Percentiles rank a stretch among this genome's conserved stretches.
Evolutionary conservation across 2,113 vertebrate species (phyloP).

Genomic region (Aythya baeri): DNA sequence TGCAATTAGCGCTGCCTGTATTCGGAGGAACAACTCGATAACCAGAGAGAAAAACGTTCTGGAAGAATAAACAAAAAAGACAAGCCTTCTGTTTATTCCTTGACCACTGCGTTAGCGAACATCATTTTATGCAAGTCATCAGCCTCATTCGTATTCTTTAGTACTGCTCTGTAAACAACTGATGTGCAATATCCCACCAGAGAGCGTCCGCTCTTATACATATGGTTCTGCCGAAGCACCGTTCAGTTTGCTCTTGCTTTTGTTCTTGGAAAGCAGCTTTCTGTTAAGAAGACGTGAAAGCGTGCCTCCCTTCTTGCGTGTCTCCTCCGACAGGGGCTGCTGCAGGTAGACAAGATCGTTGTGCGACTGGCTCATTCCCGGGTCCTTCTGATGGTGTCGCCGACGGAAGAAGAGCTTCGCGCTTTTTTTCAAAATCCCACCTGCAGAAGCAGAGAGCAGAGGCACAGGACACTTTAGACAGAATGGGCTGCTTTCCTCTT

Average conservation of each 20-base stretch:
- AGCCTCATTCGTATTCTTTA: background rate
- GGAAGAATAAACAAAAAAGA: background rate
- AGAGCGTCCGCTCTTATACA: background rate
- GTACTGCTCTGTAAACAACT: slow-evolving; percentile 66
- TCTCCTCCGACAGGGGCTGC: slow-evolving; percentile 78
- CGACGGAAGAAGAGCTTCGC: slow-evolving; percentile 95
- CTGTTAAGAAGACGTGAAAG: slow-evolving; percentile 86
- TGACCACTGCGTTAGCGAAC: background rate
- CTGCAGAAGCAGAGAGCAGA: slow-evolving; percentile 68
- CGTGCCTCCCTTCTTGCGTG: slow-evolving; percentile 83
- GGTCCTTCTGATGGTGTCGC: slow-evolving; percentile 92
- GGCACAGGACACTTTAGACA: slow-evolving; percentile 13
- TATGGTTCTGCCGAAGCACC: slow-evolving; percentile 61
- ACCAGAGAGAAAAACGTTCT: background rate
- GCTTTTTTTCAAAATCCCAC: slow-evolving; percentile 88
- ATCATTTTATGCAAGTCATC: background rate
- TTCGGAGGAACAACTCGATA: background rate
- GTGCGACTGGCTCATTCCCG: slow-evolving; percentile 96
- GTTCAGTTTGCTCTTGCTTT: slow-evolving; percentile 83
- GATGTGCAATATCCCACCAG: background rate
- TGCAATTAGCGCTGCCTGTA: background rate
- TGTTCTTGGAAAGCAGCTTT: slow-evolving; percentile 83
- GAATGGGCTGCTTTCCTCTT: background rate
- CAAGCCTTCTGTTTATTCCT: background rate
- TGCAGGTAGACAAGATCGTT: slow-evolving; percentile 94